phyloP scores from a whole-genome alignment of 2,797 vertebrate genomes.

The Lycodopsis pacificus region DNA sequence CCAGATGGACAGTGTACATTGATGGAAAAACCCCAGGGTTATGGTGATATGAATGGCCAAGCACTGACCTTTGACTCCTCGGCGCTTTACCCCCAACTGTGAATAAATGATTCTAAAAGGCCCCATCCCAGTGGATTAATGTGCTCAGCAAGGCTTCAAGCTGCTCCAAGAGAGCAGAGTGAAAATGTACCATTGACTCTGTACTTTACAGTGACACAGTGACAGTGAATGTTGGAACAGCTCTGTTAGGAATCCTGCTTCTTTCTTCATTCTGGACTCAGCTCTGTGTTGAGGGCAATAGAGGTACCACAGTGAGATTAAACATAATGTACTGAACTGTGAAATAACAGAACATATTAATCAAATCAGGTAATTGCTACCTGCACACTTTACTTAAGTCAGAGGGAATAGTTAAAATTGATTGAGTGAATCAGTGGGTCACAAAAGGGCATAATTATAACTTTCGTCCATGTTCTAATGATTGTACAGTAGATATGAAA shows the following conservation, averaged over 20 bases:
- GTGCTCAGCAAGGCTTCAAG: constrained; percentile 53
- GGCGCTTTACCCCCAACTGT: constrained; percentile 66
- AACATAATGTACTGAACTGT: constrained; percentile 39
- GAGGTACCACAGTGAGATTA: constrained; percentile 33
- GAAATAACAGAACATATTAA: constrained; percentile 53
- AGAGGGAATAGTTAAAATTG: constrained; percentile 18
- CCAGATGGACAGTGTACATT: constrained; percentile 55
- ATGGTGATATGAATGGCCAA: constrained; percentile 68
- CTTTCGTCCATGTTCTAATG: constrained; percentile 1
- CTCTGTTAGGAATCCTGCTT: constrained; percentile 34
- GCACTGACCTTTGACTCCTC: constrained; percentile 70
- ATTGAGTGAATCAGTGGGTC: constrained; percentile 24
- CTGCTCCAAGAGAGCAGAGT: constrained; percentile 50
- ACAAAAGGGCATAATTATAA: constrained; percentile 36
- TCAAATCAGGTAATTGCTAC: constrained; percentile 41
- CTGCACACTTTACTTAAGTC: constrained; percentile 21
- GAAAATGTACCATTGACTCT: constrained; percentile 50
- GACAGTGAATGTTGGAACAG: constrained; percentile 42
- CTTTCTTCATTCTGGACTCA: constrained; percentile 36
- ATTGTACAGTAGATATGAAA: background rate
- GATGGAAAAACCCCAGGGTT: constrained; percentile 68
- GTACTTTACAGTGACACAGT: constrained; percentile 19
- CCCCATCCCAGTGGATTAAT: constrained; percentile 71
- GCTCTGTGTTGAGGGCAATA: constrained; percentile 22
- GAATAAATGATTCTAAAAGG: constrained; percentile 76